phyloP scores from a whole-genome alignment of 2,888 invertebrate species.

The Serripes groenlandicus region DNA sequence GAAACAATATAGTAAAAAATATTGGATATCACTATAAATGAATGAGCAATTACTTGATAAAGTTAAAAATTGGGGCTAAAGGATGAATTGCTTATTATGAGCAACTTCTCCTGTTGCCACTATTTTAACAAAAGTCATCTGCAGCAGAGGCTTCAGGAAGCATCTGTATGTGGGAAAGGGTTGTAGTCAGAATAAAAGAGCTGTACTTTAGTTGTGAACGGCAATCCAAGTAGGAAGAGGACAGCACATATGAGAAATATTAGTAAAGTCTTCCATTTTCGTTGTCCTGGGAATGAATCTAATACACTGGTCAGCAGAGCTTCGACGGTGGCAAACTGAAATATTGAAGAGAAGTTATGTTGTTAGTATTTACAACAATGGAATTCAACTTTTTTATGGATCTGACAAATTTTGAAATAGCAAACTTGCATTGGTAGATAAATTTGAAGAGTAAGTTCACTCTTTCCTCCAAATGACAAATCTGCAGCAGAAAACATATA shows the following conservation, averaged over 20 bases:
- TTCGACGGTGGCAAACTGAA: conserved; percentile 86
- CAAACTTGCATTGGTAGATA: no score
- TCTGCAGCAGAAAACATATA: no score
- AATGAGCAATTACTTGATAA: no score
- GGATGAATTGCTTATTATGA: neutral
- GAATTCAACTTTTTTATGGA: no score
- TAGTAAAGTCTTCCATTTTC: conserved; percentile 83
- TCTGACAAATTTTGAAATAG: no score
- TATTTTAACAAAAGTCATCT: neutral
- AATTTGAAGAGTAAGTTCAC: no score
- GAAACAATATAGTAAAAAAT: no score
- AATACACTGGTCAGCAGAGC: conserved; percentile 85
- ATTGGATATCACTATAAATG: no score
- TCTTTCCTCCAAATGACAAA: no score
- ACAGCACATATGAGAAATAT: conserved; percentile 74
- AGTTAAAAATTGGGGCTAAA: neutral
- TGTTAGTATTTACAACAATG: neutral
- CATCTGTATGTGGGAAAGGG: neutral
- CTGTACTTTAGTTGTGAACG: conserved; percentile 78
- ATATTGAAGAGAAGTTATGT: neutral
- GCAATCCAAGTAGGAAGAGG: conserved; percentile 79
- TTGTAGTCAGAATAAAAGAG: neutral
- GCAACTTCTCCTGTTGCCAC: neutral
- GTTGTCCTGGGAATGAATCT: conserved; percentile 84
- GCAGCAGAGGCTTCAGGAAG: neutral